Conservation (phyloP, 2,888 invertebrate genomes). For the Anthophora plumipes region DNA sequence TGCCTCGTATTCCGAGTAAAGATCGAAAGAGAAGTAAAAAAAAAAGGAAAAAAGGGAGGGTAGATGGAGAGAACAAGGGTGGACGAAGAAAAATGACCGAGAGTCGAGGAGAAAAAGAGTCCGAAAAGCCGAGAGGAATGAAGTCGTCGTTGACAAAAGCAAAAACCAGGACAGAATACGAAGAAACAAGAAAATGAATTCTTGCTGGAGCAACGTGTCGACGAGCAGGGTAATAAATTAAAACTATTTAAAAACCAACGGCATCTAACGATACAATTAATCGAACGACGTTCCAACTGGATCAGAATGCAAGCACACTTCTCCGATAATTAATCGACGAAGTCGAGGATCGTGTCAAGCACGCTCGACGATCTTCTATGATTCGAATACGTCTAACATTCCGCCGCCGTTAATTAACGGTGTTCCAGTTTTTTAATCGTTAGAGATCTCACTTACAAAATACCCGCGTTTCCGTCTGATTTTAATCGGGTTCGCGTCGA, state of each 20-base stretch:
- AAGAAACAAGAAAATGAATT: not conserved
- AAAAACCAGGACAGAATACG: not conserved
- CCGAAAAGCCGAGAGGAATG: constrained; percentile 21
- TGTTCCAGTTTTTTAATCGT: constrained; percentile 51
- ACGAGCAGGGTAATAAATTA: constrained; percentile 26
- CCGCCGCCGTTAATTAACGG: constrained; percentile 49
- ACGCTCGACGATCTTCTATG: constrained; percentile 23
- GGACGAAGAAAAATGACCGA: constrained; percentile 14
- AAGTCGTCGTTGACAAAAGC: constrained; percentile 25
- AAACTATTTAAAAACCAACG: constrained; percentile 3
- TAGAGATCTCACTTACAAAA: constrained; percentile 52
- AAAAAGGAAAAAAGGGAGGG: not conserved
- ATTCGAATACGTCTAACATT: constrained; percentile 37
- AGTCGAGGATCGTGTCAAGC: constrained; percentile 25
- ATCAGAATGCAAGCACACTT: constrained; percentile 1
- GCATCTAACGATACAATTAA: constrained; percentile 39
- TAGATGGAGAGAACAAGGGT: not conserved
- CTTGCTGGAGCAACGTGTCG: not conserved
- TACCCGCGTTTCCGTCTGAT: constrained; percentile 35
- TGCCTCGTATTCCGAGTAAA: constrained; percentile 37
- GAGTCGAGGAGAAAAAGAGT: constrained; percentile 5
- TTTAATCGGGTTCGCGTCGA: constrained; percentile 36
- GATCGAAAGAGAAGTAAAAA: not conserved
- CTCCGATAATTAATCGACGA: constrained; percentile 58
- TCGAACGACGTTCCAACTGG: constrained; percentile 29